These are phyloP conservation scores for Macrotrachela quadricornifera DNA, from an alignment of 1,140 invertebrate species.

Conservation along the genomic window DNA sequence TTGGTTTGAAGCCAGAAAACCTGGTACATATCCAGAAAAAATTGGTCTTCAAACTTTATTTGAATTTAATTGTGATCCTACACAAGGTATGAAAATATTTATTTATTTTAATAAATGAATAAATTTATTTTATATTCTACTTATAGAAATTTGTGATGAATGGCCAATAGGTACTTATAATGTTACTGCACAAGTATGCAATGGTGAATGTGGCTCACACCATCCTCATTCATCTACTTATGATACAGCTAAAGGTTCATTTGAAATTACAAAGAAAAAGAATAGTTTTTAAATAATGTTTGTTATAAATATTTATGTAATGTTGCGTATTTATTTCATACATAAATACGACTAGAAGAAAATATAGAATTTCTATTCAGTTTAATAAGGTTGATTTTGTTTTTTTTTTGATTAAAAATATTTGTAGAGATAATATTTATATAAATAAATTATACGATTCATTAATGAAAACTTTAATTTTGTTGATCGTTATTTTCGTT, in stretches of 20 bases:
- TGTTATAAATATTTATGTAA: no score
- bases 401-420: no score
- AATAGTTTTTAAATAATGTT: no score
- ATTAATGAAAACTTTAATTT: no score
- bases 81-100: conserved; percentile 21
- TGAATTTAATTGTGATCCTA: conserved; percentile 23
- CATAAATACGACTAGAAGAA: no score
- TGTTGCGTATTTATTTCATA: no score
- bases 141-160: not conserved
- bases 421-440: no score
- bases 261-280: conserved; percentile 14
- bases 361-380: no score
- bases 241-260: conserved; percentile 14
- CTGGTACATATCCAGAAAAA: conserved; percentile 13
- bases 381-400: no score
- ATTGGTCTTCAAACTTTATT: conserved; percentile 18
- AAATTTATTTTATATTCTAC: not conserved
- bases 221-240: conserved; percentile 25
- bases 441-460: no score
- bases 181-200: conserved; percentile 15
- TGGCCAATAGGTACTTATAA: not conserved
- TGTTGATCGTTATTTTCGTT: no score
- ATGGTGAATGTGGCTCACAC: conserved; percentile 24
- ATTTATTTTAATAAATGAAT: conserved; percentile 19
- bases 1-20: conserved; percentile 12